Conservation (phyloP, 2,797 vertebrate species). For the Loris lydekkerianus region DNA sequence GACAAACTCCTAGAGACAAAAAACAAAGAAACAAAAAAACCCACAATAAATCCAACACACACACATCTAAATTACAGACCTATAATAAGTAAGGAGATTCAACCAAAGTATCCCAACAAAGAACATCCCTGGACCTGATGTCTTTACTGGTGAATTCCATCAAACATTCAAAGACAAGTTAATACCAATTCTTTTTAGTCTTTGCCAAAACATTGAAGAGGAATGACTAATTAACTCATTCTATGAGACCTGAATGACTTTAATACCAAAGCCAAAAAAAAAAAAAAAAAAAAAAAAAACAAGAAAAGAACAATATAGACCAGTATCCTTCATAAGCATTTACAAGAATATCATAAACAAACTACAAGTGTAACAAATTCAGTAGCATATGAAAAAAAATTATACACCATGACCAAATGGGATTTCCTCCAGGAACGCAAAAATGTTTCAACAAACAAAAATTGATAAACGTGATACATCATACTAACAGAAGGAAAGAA, state of each 20-base stretch:
- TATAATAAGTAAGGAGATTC: background rate
- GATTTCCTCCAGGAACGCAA: background rate
- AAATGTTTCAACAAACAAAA: background rate
- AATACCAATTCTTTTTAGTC: background rate
- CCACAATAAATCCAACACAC: too few species aligned
- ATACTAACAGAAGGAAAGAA: background rate
- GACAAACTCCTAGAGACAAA: background rate
- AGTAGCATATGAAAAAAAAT: background rate
- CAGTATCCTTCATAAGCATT: background rate
- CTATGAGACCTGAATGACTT: background rate
- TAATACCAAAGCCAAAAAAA: background rate
- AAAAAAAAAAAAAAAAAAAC: background rate
- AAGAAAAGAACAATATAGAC: background rate
- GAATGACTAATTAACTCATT: background rate
- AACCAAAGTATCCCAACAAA: background rate
- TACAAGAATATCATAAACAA: background rate
- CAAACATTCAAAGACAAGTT: background rate
- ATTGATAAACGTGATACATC: background rate
- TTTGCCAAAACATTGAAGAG: background rate
- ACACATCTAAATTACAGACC: background rate
- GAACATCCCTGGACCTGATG: background rate
- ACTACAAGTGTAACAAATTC: background rate
- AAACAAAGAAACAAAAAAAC: background rate
- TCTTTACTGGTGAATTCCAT: background rate
- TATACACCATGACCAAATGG: background rate